Base-by-base conservation (phyloP, 2,113 vertebrate genomes). In the Odontophorus gujanensis region DNA sequence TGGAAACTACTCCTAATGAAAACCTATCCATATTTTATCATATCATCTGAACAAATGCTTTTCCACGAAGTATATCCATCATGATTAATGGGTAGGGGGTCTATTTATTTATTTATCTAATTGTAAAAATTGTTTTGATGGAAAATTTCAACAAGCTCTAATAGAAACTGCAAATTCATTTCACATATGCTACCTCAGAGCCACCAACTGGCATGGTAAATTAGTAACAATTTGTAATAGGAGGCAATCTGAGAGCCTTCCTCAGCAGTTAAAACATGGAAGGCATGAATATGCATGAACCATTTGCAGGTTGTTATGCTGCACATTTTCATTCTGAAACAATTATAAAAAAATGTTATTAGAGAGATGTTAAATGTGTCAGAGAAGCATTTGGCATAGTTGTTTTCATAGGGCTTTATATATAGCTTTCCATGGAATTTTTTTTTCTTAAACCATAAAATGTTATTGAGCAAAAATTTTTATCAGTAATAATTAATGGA, bases 291-390 rank as follows among this genome's bases (percentile, higher is more conserved):
- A 90, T 84, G 62, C n/a, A 96, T 81, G 72, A 94, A 65, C 57
- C 79, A n/a, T 95, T 89, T 84, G 50, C 76, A 88, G 63, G 76
- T 85, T 92, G 48, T 93, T 91, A 85, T 77, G 63, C 71, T 81
- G 40, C 71, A 87, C 8, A 92, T 88, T 93, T 91, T 87, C 47
- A 45, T 71, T 30, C 91, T 81, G 84, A 69, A 92, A 81, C 50
- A 84, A 65, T 93, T 85, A 85, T 71, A 72, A 85, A 85, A 87
- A 87, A 87, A 53, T 90, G 85, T 81, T 94, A 91, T 93, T 96
- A 91, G 59, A 57, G 68, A 61, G 66, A 51, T 81, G 76, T 77
- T 94, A 87, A 86, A 78, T 36, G 58, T 26, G 50, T 90, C 55
- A 91, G 55, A 45, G 59, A 90, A 75, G 20, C 22, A 47, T 30